Evolutionary conservation across 2,888 invertebrate species (phyloP).

Genomic region (Drosophila stalkeri): DNA sequence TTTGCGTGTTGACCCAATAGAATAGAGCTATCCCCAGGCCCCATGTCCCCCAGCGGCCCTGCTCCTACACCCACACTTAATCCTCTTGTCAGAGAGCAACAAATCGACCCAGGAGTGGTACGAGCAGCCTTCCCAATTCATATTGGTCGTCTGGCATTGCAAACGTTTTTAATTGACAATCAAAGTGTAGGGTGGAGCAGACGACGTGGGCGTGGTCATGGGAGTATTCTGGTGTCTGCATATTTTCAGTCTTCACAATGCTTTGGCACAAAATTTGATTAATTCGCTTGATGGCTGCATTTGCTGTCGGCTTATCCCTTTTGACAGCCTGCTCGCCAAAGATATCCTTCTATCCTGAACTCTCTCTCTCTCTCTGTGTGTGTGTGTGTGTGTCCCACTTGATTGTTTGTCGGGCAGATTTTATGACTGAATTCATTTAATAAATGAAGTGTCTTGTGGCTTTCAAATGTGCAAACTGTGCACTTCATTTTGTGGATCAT

Average conservation of each 20-base stretch:
- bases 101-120: constrained; percentile 36
- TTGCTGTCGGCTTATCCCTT: constrained; percentile 66
- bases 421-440: constrained; percentile 56
- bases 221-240: constrained; percentile 3
- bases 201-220: neutral
- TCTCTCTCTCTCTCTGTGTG: constrained; percentile 1
- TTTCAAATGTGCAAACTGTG: constrained; percentile 43
- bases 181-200: constrained; percentile 38
- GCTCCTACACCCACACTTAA: neutral
- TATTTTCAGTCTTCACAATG: constrained; percentile 5
- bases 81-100: constrained; percentile 32
- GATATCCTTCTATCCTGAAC: constrained; percentile 24
- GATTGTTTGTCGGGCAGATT: constrained; percentile 41
- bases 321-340: constrained; percentile 34
- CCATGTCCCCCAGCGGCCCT: neutral
- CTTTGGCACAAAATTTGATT: constrained; percentile 66
- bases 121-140: constrained; percentile 33
- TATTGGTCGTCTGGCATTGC: constrained; percentile 54
- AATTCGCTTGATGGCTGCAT: constrained; percentile 66
- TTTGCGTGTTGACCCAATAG: constrained; percentile 32
- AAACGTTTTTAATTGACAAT: constrained; percentile 72
- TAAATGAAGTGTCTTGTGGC: constrained; percentile 68
- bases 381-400: constrained; percentile 18
- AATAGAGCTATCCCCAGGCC: neutral
- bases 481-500: constrained; percentile 43